These are phyloP conservation scores for Stigmatopora argus DNA, from an alignment of 2,113 vertebrate genomes.

Conservation along the genomic window DNA sequence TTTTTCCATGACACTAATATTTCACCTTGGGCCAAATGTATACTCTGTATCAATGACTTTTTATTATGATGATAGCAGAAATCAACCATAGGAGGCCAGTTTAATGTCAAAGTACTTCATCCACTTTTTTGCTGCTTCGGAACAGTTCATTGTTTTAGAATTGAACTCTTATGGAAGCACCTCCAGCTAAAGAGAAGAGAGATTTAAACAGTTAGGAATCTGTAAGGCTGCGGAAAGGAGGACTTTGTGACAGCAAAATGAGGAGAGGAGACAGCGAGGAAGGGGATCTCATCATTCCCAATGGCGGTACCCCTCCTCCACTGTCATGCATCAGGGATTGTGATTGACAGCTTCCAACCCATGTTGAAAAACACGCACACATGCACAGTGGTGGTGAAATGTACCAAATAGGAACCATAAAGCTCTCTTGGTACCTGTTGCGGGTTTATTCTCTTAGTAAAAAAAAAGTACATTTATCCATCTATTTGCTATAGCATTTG, in stretches of 20 bases:
- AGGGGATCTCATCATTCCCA: conserved; percentile 24
- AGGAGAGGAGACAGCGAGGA: neutral
- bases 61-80: neutral
- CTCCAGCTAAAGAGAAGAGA: neutral
- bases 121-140: neutral
- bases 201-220: neutral
- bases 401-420: conserved; percentile 34
- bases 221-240: neutral
- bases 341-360: conserved; percentile 51
- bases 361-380: conserved; percentile 12
- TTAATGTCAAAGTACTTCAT: neutral
- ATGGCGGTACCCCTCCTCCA: conserved; percentile 44
- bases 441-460: neutral
- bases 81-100: neutral
- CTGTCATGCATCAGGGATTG: conserved; percentile 28
- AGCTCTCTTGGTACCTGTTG: conserved; percentile 28
- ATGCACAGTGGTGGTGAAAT: conserved; percentile 29
- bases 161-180: neutral
- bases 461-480: too few species aligned
- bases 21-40: neutral
- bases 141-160: neutral
- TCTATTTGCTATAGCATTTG: neutral
- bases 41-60: neutral
- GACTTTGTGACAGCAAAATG: neutral
- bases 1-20: neutral